phyloP scores from a whole-genome alignment of 1,140 invertebrate genomes.

The Apis dorsata region DNA sequence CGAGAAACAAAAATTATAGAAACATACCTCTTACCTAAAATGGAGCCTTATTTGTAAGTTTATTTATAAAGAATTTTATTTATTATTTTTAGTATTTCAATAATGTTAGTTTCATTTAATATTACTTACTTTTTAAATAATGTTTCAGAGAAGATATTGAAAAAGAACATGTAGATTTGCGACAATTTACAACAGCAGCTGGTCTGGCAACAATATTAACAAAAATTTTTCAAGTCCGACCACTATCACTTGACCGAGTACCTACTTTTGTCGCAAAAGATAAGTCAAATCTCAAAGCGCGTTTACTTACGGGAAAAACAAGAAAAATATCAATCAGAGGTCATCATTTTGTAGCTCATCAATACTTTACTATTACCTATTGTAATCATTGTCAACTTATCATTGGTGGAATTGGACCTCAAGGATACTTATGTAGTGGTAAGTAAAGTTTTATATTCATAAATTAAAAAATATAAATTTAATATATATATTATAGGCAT shows the following conservation, averaged over 20 bases:
- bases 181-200: constrained; percentile 86
- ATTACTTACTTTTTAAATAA: neutral
- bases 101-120: neutral
- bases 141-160: constrained; percentile 85
- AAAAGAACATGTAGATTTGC: constrained; percentile 85
- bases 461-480: constrained; percentile 12
- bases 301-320: constrained; percentile 85
- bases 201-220: constrained; percentile 89
- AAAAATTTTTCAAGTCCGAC: constrained; percentile 86
- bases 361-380: constrained; percentile 93
- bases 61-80: constrained; percentile 19
- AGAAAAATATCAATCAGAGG: constrained; percentile 91
- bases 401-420: constrained; percentile 95
- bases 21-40: constrained; percentile 85
- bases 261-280: constrained; percentile 92
- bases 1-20: constrained; percentile 90
- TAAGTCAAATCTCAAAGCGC: constrained; percentile 86
- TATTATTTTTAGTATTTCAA: constrained; percentile 1
- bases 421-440: constrained; percentile 95
- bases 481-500: neutral
- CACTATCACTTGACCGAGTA: constrained; percentile 84
- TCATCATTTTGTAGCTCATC: constrained; percentile 93
- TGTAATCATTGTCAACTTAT: constrained; percentile 96
- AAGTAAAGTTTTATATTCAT: constrained; percentile 68
- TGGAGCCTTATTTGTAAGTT: constrained; percentile 86